Evolutionary conservation across 2,113 vertebrate species (phyloP).

Genomic region (Columba livia): DNA sequence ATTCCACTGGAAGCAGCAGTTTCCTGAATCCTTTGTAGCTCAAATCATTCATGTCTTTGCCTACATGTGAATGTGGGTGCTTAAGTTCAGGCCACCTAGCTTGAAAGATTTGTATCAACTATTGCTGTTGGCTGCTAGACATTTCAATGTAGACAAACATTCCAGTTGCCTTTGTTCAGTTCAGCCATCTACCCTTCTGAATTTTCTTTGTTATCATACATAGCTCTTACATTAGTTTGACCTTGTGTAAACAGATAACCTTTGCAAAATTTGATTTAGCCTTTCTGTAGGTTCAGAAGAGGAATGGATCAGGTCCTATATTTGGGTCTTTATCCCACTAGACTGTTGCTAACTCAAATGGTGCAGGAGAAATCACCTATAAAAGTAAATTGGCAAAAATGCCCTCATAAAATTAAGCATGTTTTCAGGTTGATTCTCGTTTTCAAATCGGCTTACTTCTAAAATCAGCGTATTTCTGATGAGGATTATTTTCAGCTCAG

Average conservation of each 20-base stretch:
- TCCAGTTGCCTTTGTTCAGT: not conserved
- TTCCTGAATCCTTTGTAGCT: not conserved
- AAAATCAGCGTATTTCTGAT: not conserved
- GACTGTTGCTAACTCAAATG: not conserved
- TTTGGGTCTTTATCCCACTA: not conserved
- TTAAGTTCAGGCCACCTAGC: not conserved
- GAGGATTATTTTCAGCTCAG: not conserved
- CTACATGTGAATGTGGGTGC: not conserved
- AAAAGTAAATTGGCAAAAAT: not conserved
- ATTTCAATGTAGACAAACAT: not conserved
- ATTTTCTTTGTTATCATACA: rapidly evolving
- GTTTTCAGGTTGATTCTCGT: not conserved
- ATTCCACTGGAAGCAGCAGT: not conserved
- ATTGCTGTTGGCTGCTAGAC: not conserved
- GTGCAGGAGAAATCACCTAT: not conserved
- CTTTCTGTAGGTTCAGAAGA: not conserved
- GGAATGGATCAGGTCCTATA: not conserved
- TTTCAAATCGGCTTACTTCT: not conserved
- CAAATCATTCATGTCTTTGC: not conserved
- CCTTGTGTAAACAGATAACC: not conserved
- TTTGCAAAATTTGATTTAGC: not conserved
- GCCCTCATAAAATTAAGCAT: not conserved
- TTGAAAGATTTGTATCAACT: not conserved
- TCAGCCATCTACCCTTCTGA: not conserved
- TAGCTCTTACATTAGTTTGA: not conserved